phyloP scores from a whole-genome alignment of 2,797 vertebrate species.

The Lophotriccus pileatus region DNA sequence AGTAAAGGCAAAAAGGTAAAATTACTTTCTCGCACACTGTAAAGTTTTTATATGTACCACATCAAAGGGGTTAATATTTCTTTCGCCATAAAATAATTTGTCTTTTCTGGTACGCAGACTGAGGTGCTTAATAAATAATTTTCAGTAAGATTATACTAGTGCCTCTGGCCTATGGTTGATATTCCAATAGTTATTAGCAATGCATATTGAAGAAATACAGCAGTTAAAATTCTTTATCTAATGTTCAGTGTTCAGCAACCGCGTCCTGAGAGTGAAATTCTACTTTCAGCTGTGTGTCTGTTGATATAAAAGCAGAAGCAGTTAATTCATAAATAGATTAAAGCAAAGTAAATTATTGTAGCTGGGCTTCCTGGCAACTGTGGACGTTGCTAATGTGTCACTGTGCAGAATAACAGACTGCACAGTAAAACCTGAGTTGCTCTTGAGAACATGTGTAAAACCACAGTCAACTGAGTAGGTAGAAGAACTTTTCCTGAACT shows the following conservation, averaged over 20 bases:
- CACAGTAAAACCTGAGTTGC: neutral
- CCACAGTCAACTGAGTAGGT: neutral
- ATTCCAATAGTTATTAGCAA: neutral
- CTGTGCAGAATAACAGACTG: neutral
- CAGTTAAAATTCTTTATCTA: neutral
- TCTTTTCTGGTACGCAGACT: neutral
- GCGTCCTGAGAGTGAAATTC: neutral
- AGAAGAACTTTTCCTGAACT: neutral
- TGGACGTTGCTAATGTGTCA: neutral
- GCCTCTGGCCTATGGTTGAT: neutral
- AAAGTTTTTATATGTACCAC: neutral
- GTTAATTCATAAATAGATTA: neutral
- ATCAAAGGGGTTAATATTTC: neutral
- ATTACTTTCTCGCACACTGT: neutral
- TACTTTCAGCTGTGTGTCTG: neutral
- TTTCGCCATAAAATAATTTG: neutral
- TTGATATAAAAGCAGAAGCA: neutral
- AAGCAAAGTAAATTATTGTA: neutral
- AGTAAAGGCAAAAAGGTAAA: neutral
- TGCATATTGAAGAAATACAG: neutral
- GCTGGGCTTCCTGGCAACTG: neutral
- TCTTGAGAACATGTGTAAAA: neutral
- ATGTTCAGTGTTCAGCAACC: neutral
- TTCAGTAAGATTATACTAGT: neutral
- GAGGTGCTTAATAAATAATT: neutral